A percentile compares a stretch with the other conserved stretches of the same genome.
These are phyloP conservation scores for Coluber constrictor DNA, from an alignment of 2,797 vertebrate species.

Conservation along the genomic window DNA sequence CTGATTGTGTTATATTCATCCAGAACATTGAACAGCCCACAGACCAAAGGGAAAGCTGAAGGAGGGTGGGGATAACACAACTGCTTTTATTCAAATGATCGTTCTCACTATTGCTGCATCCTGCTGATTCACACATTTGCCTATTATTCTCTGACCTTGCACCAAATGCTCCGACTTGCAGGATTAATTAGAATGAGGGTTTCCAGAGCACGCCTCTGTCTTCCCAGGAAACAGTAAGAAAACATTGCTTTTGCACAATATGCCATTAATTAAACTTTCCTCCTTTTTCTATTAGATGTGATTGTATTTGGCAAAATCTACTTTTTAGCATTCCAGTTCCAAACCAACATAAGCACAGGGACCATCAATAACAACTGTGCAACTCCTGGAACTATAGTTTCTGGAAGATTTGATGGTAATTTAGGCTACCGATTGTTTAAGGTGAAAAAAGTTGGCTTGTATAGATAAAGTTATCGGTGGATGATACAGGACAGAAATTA, in stretches of 20 bases:
- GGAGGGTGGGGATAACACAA: slow-evolving; percentile 58
- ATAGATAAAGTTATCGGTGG: background rate
- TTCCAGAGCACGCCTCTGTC: slow-evolving; percentile 74
- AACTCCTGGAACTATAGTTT: background rate
- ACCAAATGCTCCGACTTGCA: slow-evolving; percentile 79
- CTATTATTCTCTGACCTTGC: slow-evolving; percentile 81
- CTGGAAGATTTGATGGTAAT: background rate
- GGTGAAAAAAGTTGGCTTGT: background rate
- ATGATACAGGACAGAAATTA: background rate
- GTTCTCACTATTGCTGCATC: slow-evolving; percentile 73
- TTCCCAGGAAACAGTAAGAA: slow-evolving; percentile 72
- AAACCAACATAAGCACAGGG: slow-evolving; percentile 11
- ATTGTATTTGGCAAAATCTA: slow-evolving; percentile 29
- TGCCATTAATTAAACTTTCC: slow-evolving; percentile 70
- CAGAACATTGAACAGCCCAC: slow-evolving; percentile 77
- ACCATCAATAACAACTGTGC: background rate
- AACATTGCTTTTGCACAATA: slow-evolving; percentile 69
- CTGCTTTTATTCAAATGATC: slow-evolving; percentile 80
- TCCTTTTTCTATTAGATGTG: slow-evolving; percentile 60
- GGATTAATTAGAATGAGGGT: slow-evolving; percentile 81
- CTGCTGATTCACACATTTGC: slow-evolving; percentile 79
- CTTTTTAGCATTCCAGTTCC: slow-evolving; percentile 33
- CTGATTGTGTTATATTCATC: slow-evolving; percentile 81
- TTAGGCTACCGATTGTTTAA: background rate
- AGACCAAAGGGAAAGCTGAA: slow-evolving; percentile 66